These are phyloP conservation scores for Rhopalosiphum maidis DNA, from an alignment of 1,140 invertebrate species.

Conservation along the genomic window DNA sequence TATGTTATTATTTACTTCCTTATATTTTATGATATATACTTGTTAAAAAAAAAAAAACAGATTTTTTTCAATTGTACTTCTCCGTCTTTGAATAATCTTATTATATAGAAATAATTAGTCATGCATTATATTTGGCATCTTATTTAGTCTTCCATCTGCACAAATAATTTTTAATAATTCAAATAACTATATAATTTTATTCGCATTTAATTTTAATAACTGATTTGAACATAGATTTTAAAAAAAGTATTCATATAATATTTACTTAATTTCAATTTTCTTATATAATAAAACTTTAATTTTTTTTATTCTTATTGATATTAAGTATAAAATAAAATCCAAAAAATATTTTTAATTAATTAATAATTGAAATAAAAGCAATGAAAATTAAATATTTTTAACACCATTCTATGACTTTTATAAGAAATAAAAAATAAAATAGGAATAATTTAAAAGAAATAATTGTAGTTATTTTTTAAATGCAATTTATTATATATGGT, in stretches of 20 bases:
- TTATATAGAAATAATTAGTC: not conserved
- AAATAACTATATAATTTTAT: not conserved
- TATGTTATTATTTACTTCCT: not conserved
- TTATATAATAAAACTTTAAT: not conserved
- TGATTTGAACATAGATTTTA: not conserved
- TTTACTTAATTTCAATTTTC: not conserved
- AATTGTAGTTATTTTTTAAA: not conserved
- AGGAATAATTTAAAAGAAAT: not conserved
- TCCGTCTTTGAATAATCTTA: not conserved
- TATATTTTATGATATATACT: not conserved
- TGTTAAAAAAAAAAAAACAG: not conserved
- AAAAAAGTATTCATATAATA: not conserved
- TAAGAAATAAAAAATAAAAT: not conserved
- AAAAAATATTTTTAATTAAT: constrained; percentile 10
- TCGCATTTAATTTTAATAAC: not conserved
- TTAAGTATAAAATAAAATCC: not conserved
- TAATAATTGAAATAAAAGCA: not conserved
- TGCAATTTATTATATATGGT: not conserved
- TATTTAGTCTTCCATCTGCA: not conserved
- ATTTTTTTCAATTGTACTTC: constrained; percentile 19
- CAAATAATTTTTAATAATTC: constrained; percentile 10
- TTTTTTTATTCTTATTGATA: not conserved
- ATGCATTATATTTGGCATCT: not conserved
- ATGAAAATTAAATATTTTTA: not conserved
- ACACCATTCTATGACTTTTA: not conserved